Percentiles rank a stretch among this genome's conserved stretches.
These are phyloP conservation scores for Osmoderma eremita DNA, from an alignment of 2,888 invertebrate genomes.

Conservation along the genomic window DNA sequence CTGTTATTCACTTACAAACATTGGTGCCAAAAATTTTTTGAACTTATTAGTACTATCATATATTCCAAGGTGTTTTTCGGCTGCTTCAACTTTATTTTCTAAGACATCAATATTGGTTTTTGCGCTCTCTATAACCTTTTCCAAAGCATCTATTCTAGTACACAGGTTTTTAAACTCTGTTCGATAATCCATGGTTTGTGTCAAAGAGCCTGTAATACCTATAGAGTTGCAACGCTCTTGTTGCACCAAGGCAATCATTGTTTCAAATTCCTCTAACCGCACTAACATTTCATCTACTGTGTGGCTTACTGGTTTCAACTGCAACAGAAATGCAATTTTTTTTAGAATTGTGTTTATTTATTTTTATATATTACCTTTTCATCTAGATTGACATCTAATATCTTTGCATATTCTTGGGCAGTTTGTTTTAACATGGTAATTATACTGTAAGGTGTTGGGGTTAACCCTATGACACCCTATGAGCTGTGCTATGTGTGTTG, in stretches of 20 bases:
- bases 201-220: slow-evolving; percentile 62
- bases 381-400: slow-evolving; percentile 90
- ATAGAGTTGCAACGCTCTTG: slow-evolving; percentile 64
- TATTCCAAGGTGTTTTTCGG: slow-evolving; percentile 70
- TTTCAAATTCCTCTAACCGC: slow-evolving; percentile 73
- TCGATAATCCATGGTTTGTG: slow-evolving; percentile 66
- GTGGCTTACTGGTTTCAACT: slow-evolving; percentile 67
- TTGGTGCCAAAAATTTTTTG: slow-evolving; percentile 70
- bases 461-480: no score
- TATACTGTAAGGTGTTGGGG: no score
- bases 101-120: slow-evolving; percentile 66
- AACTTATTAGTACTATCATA: slow-evolving; percentile 67
- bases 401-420: slow-evolving; percentile 87
- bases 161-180: slow-evolving; percentile 67
- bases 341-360: background rate
- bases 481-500: no score
- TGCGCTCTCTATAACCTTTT: slow-evolving; percentile 67
- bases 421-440: slow-evolving; percentile 60
- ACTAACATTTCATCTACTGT: slow-evolving; percentile 75
- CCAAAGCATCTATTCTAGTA: slow-evolving; percentile 68
- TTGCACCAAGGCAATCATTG: slow-evolving; percentile 69
- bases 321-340: slow-evolving; percentile 32
- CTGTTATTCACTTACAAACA: slow-evolving; percentile 61
- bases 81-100: slow-evolving; percentile 70
- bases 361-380: slow-evolving; percentile 62